Conservation (phyloP, 1,140 invertebrate species). For the Halictus rubicundus region DNA sequence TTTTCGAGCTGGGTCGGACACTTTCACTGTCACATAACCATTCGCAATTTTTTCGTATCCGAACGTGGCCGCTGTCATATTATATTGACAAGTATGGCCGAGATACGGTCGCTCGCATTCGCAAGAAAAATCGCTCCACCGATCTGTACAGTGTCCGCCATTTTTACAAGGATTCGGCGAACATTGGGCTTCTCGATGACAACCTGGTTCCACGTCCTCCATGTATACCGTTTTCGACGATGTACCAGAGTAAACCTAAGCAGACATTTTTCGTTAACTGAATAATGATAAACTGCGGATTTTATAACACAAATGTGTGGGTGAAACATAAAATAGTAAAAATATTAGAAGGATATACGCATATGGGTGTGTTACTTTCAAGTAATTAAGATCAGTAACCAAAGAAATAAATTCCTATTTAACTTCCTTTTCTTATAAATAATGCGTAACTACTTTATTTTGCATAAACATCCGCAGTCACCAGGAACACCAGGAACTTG, state of each 20-base stretch:
- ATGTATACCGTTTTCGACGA: slow-evolving; percentile 74
- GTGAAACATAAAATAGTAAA: too few species aligned
- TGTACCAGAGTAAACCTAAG: slow-evolving; percentile 74
- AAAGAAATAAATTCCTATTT: too few species aligned
- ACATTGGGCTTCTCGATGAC: slow-evolving; percentile 90
- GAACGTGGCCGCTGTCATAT: slow-evolving; percentile 95
- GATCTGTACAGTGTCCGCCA: slow-evolving; percentile 92
- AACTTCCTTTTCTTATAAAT: too few species aligned
- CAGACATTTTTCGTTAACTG: neutral
- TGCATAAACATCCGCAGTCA: too few species aligned
- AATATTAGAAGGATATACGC: too few species aligned
- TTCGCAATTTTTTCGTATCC: slow-evolving; percentile 90
- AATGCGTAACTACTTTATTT: too few species aligned
- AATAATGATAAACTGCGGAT: too few species aligned
- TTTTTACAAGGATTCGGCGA: slow-evolving; percentile 92
- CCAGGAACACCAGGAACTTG: too few species aligned
- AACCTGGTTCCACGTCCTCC: slow-evolving; percentile 85
- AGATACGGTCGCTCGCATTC: slow-evolving; percentile 92
- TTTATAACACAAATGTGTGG: too few species aligned
- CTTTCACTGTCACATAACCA: slow-evolving; percentile 86
- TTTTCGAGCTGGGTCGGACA: slow-evolving; percentile 84
- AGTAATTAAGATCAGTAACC: too few species aligned
- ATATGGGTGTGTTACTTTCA: too few species aligned
- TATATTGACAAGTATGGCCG: slow-evolving; percentile 92
- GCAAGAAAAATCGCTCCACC: slow-evolving; percentile 93